A percentile compares a stretch with the other conserved stretches of the same genome.
phyloP scores from a whole-genome alignment of 2,888 invertebrate genomes.

The Lumbricus terrestris region DNA sequence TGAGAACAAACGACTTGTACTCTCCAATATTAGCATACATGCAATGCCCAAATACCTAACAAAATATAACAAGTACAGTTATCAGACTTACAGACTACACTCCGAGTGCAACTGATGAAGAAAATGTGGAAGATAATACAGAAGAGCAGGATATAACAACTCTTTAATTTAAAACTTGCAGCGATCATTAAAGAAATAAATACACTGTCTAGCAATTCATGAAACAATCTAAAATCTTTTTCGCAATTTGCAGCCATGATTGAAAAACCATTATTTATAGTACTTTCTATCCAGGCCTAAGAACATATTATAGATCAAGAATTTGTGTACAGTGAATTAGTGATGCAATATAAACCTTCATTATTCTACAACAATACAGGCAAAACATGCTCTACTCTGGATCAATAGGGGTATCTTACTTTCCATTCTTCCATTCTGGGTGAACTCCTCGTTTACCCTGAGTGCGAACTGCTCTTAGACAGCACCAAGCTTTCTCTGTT shows the following conservation, averaged over 20 bases:
- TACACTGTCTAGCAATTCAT: neutral
- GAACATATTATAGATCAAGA: neutral
- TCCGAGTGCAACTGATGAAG: neutral
- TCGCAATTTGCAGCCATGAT: neutral
- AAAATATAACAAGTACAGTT: neutral
- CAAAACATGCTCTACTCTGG: neutral
- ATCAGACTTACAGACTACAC: neutral
- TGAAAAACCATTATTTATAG: neutral
- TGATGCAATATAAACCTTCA: neutral
- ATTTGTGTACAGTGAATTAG: neutral
- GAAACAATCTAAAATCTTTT: neutral
- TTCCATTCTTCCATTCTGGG: no score
- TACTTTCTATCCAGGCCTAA: neutral
- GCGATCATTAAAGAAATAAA: neutral
- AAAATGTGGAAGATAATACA: neutral
- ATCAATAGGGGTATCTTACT: no score
- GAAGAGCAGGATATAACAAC: neutral
- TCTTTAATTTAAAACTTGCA: neutral
- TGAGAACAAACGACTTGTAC: neutral
- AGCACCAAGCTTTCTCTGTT: no score
- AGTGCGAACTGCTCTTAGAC: no score
- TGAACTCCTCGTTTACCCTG: no score
- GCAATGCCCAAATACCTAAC: neutral
- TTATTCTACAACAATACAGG: neutral
- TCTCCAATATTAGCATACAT: neutral